Conservation (phyloP, 2,113 vertebrate genomes). For the Pyrgilauda ruficollis region DNA sequence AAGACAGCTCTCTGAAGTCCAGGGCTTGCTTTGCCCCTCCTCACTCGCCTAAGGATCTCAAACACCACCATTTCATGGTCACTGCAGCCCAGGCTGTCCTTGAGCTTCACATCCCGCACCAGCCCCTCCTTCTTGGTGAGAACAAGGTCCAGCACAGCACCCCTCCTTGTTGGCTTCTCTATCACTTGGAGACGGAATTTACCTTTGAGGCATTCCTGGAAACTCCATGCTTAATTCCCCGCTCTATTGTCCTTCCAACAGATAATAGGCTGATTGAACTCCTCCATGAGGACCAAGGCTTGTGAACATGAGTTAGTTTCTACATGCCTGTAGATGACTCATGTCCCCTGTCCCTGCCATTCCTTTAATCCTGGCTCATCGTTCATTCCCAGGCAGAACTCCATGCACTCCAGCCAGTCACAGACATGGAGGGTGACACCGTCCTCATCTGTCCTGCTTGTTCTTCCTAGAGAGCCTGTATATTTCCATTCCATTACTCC, state of each 20-base stretch:
- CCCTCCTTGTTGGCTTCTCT: not conserved
- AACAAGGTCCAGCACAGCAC: not conserved
- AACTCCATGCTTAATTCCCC: not conserved
- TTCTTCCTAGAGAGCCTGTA: not conserved
- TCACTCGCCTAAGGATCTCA: not conserved
- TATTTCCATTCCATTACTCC: not conserved
- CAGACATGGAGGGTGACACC: not conserved
- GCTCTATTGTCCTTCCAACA: not conserved
- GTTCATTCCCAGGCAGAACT: not conserved
- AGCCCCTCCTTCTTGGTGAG: not conserved
- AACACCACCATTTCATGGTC: not conserved
- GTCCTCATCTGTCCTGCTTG: not conserved
- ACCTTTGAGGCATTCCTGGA: not conserved
- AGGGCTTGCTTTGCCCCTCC: not conserved
- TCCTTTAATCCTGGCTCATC: not conserved
- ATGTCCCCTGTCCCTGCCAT: not conserved
- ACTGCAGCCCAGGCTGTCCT: not conserved
- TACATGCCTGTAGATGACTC: not conserved
- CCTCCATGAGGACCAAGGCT: not conserved
- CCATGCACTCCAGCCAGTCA: not conserved
- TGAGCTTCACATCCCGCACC: not conserved
- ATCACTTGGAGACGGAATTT: not conserved
- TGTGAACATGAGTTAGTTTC: not conserved
- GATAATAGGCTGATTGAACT: not conserved
- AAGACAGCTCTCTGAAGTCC: not conserved